A percentile compares a stretch with the other conserved stretches of the same genome.
Conservation (phyloP, 2,888 invertebrate species). For the Chaitophorus viminalis region DNA sequence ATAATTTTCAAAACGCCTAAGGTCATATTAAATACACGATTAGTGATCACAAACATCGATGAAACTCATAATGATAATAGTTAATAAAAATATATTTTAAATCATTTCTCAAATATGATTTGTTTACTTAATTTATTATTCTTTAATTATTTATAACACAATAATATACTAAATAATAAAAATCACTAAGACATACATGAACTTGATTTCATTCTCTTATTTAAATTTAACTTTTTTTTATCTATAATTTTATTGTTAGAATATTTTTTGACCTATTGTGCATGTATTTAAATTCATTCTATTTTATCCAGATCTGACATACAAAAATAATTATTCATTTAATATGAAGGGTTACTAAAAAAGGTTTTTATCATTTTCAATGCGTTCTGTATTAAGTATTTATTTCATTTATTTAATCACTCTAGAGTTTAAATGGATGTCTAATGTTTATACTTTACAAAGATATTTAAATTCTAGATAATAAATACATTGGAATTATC, state of each 20-base stretch:
- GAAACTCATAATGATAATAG: not conserved
- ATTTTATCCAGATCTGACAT: not conserved
- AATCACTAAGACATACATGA: not conserved
- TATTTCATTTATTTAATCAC: not conserved
- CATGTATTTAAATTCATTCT: not conserved
- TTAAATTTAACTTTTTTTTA: not conserved
- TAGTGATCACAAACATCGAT: not conserved
- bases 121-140: not conserved
- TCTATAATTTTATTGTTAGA: not conserved
- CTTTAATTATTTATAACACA: not conserved
- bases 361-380: not conserved
- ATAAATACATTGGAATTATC: not conserved
- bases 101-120: not conserved
- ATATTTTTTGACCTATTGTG: not conserved
- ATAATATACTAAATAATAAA: not conserved
- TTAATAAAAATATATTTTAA: not conserved
- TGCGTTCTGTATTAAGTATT: not conserved
- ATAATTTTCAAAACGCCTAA: slow-evolving; percentile 5
- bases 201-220: not conserved
- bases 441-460: no score
- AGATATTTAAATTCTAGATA: not conserved
- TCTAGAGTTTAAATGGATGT: not conserved
- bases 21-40: not conserved
- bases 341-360: not conserved
- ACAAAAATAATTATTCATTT: not conserved